Evolutionary conservation across 2,113 vertebrate species (phyloP).

Genomic region (Aptenodytes patagonicus): DNA sequence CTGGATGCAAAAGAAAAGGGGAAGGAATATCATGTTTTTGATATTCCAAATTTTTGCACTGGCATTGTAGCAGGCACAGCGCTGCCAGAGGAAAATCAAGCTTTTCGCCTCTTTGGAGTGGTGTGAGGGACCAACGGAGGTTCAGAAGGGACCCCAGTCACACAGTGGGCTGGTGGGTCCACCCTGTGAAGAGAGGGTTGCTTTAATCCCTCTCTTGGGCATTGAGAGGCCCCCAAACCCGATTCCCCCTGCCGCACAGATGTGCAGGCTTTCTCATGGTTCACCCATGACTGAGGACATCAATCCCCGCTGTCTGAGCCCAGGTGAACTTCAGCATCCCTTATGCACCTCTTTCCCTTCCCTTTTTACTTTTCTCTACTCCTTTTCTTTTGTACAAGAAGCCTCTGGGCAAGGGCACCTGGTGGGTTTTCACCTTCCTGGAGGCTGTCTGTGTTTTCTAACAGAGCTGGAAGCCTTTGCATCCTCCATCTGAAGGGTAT

Average conservation of each 20-base stretch:
- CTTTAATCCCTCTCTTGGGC: background rate
- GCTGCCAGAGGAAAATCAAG: rapidly evolving
- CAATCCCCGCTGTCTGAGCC: background rate
- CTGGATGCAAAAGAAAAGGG: background rate
- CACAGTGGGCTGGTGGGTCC: background rate
- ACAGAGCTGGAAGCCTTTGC: background rate
- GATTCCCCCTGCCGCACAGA: background rate
- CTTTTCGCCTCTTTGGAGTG: background rate
- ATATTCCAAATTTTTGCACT: background rate
- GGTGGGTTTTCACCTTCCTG: background rate
- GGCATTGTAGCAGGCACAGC: background rate
- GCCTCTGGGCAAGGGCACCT: background rate
- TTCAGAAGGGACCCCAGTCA: background rate
- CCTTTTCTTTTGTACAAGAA: background rate
- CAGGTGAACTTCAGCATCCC: background rate
- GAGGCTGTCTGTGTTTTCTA: background rate
- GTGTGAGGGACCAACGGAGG: background rate
- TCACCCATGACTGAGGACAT: background rate
- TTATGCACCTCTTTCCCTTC: background rate
- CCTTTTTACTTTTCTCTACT: background rate
- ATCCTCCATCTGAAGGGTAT: background rate
- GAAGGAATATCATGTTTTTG: background rate
- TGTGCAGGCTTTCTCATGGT: background rate
- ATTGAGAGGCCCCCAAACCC: background rate
- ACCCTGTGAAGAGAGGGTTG: background rate